Percentiles rank a stretch among this genome's conserved stretches.
phyloP scores from a whole-genome alignment of 2,113 vertebrate genomes.

The Coturnix japonica region DNA sequence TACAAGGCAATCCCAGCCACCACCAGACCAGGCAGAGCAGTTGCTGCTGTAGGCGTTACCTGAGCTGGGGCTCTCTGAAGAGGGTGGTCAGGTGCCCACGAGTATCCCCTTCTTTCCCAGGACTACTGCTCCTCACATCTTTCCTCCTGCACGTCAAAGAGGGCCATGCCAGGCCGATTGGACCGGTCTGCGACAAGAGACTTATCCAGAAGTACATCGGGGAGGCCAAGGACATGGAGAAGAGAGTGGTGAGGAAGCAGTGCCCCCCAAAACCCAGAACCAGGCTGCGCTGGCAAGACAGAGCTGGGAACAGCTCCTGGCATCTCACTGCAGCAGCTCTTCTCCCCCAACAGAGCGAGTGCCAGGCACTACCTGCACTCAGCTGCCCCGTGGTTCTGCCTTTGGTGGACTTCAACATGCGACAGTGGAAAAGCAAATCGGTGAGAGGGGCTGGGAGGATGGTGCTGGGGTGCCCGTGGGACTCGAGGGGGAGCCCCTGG shows the following conservation, averaged over 20 bases:
- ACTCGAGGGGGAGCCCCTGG: not conserved
- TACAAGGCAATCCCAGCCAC: fast-evolving
- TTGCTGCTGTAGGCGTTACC: not conserved
- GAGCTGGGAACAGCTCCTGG: not conserved
- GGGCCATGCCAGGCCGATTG: not conserved
- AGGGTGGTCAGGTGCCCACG: not conserved
- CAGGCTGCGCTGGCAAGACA: not conserved
- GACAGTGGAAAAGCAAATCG: conserved; percentile 78
- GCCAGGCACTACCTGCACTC: conserved; percentile 56
- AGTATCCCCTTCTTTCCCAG: not conserved
- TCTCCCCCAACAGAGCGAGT: conserved; percentile 69
- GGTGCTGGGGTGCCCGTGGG: not conserved
- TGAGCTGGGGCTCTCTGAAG: not conserved
- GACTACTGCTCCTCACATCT: conserved; percentile 67
- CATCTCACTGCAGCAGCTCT: not conserved
- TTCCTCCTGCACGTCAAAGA: conserved; percentile 64
- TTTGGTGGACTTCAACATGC: conserved; percentile 77
- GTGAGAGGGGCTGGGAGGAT: conserved; percentile 69
- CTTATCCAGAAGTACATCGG: conserved; percentile 68
- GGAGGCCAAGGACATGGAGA: conserved; percentile 66
- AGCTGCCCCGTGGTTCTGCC: conserved; percentile 68
- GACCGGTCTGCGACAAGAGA: conserved; percentile 63
- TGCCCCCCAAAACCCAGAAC: not conserved
- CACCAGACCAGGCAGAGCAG: fast-evolving
- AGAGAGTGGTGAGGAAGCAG: conserved; percentile 42